Evolutionary conservation across 2,888 invertebrate genomes (phyloP).

Genomic region (Galerucella nymphaeae): DNA sequence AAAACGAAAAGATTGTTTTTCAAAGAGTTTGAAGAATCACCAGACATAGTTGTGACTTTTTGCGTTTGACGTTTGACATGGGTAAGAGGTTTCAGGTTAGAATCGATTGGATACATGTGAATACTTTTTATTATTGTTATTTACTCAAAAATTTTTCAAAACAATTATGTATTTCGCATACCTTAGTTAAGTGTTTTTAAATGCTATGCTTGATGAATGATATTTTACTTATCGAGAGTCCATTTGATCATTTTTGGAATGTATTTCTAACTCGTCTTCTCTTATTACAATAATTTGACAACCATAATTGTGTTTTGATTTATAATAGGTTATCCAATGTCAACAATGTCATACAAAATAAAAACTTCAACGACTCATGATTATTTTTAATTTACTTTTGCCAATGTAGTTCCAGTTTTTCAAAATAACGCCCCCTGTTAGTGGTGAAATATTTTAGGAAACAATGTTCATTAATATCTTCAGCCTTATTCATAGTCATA

Average conservation of each 20-base stretch:
- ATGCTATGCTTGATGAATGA: neutral
- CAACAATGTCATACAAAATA: too few species aligned
- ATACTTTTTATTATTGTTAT: neutral
- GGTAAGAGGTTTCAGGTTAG: conserved; percentile 22
- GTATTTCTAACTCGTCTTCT: neutral
- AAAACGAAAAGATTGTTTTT: conserved; percentile 54
- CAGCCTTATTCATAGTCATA: too few species aligned
- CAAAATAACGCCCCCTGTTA: too few species aligned
- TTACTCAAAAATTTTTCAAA: neutral
- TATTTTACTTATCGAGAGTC: neutral
- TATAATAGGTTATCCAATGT: too few species aligned
- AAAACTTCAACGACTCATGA: too few species aligned
- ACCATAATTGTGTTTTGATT: neutral
- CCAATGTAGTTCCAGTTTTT: too few species aligned
- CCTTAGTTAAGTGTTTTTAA: neutral
- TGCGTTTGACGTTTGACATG: conserved; percentile 35
- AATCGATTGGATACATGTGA: conserved; percentile 20
- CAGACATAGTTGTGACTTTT: conserved; percentile 53
- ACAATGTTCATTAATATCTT: too few species aligned
- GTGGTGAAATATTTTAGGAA: too few species aligned
- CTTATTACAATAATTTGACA: neutral
- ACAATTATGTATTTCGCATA: conserved; percentile 3
- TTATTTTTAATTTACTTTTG: too few species aligned
- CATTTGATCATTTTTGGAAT: neutral
- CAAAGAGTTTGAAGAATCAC: conserved; percentile 54